Evolutionary conservation across 2,888 invertebrate species (phyloP), one percentile per base, ranked within the genome.

Genomic region (Quadroppia sp.): DNA sequence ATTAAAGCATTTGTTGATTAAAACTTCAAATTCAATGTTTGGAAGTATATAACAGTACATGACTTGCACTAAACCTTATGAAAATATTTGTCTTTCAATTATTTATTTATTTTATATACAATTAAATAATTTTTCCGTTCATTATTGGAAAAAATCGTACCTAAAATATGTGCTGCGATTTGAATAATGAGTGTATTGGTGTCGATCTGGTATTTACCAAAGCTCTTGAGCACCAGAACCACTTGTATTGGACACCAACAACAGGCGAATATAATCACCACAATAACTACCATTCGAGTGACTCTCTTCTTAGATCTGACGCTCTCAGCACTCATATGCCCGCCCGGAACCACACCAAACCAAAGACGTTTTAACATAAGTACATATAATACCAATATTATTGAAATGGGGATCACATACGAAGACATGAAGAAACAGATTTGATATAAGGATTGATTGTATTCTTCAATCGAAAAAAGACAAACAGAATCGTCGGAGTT

Each of bases 231-330:
- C 82, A 76, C 72, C 4, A 74, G 76, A 9, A 76, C 81, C 7
- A 83, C 80, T 86, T 94, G 94, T 81, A 96, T 91, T 32, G 96
- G 96, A 80, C 91, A 88, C 95, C 95, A 95, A 84, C 94, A 94
- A 56, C 93, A 86, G 25, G 94, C 94, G 83, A 96, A 96, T 69
- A 92, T 92, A 71, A 92, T 88, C 1, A 94, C 92, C 72, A 94
- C 70, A 72, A 93, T 89, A 76, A 94, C 88, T 25, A 96, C 94
- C 89, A 96, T 89, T 77, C 92, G 86, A 7, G 95, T 96, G 45
- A 94, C 95, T 78, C 93, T 87, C 83, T 90, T 89, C 84, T 92
- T 91, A 76, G 92, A 91, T 77, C 91, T 87, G 76, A 90, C 87
- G 79, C 88, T 89, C 82, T 93, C 92, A 3, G 89, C 90, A 32